A percentile compares a stretch with the other conserved stretches of the same genome.
Evolutionary conservation across 2,888 invertebrate genomes (phyloP).

Genomic region (Mechanitis messenoides): DNA sequence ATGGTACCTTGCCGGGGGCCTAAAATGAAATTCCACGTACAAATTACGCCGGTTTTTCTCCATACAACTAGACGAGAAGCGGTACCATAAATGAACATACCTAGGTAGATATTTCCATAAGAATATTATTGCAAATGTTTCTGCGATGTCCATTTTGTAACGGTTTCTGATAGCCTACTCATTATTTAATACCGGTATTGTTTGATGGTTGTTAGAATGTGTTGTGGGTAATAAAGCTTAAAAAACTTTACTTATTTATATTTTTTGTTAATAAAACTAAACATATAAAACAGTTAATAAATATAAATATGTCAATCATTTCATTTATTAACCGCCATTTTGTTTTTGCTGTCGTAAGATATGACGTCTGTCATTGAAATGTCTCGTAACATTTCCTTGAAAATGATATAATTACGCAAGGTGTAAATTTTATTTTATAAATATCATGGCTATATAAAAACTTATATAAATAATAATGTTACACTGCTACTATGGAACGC

Average conservation of each 20-base stretch:
- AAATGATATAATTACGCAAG: conserved; percentile 27
- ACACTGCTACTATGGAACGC: neutral
- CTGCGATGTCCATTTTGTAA: conserved; percentile 3
- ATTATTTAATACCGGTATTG: neutral
- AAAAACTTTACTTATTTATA: too few relatives aligned
- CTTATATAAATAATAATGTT: neutral
- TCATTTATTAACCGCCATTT: conserved; percentile 7
- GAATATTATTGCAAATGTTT: conserved; percentile 3
- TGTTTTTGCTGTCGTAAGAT: conserved; percentile 12
- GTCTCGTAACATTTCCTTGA: conserved; percentile 32
- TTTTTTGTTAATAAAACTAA: neutral
- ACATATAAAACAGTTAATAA: too few relatives aligned
- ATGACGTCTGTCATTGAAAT: conserved; percentile 14
- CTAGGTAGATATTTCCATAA: conserved; percentile 1
- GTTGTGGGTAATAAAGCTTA: neutral
- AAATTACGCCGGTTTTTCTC: neutral
- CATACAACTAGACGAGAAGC: neutral
- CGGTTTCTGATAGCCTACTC: neutral
- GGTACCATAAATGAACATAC: conserved; percentile 4
- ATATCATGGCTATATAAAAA: neutral
- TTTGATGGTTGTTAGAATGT: neutral
- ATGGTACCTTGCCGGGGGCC: neutral
- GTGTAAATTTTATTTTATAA: conserved; percentile 8
- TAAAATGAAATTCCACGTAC: conserved; percentile 4
- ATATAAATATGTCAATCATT: too few relatives aligned